A percentile compares a stretch with the other conserved stretches of the same genome.
phyloP scores from a whole-genome alignment of 2,888 invertebrate genomes.

The Stenodema calcarata region DNA sequence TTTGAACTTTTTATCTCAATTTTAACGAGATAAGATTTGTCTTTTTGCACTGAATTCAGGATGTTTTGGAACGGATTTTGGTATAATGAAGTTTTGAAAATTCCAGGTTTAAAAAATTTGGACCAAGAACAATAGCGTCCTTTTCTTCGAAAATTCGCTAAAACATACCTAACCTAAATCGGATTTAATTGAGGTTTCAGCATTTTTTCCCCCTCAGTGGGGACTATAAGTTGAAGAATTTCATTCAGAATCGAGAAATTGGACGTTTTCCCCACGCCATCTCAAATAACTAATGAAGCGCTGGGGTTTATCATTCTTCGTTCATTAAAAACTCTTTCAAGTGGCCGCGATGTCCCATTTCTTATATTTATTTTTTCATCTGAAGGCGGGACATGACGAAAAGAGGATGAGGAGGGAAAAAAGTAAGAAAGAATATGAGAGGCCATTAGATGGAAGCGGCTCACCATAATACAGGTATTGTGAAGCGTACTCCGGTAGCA shows the following conservation, averaged over 20 bases:
- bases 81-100: no score
- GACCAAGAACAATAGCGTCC: no score
- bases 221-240: no score
- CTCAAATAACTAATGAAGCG: background rate
- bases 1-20: no score
- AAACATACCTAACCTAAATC: no score
- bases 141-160: no score
- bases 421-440: slow-evolving; percentile 30
- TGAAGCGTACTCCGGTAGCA: slow-evolving; percentile 31
- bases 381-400: background rate
- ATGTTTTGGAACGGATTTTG: no score
- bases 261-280: background rate
- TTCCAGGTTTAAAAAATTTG: no score
- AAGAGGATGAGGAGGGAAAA: background rate
- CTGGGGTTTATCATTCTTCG: background rate
- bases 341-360: background rate
- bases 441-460: slow-evolving; percentile 26
- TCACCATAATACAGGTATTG: slow-evolving; percentile 19
- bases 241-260: background rate
- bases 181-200: no score
- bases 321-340: background rate
- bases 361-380: background rate
- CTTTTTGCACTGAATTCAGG: no score
- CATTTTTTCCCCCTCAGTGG: no score
- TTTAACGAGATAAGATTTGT: no score